These are phyloP conservation scores for Oryctolagus cuniculus DNA, from an alignment of 2,113 vertebrate species.

Conservation along the genomic window mOryCun1.1 NC_091439.1:82918501-82919000, in stretches of 20 bases:
- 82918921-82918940: slow-evolving; percentile 98
- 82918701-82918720: neutral
- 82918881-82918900: neutral
- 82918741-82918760: neutral
- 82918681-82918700: neutral
- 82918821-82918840: neutral
- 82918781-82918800: neutral
- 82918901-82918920: slow-evolving; percentile 90
- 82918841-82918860: neutral
- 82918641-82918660: neutral
- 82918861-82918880: neutral
- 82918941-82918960: slow-evolving; percentile 96
- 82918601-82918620: neutral
- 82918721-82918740: neutral
- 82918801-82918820: neutral
- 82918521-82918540: neutral
- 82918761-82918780: neutral
- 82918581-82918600: neutral
- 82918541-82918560: neutral
- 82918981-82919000: slow-evolving; percentile 94
- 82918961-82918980: slow-evolving; percentile 96
- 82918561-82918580: neutral
- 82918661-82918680: slow-evolving; percentile 14
- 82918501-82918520: neutral
- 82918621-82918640: neutral